These are phyloP conservation scores for Lamprotornis superbus DNA, from an alignment of 2,113 vertebrate genomes.

Conservation along the genomic window DNA sequence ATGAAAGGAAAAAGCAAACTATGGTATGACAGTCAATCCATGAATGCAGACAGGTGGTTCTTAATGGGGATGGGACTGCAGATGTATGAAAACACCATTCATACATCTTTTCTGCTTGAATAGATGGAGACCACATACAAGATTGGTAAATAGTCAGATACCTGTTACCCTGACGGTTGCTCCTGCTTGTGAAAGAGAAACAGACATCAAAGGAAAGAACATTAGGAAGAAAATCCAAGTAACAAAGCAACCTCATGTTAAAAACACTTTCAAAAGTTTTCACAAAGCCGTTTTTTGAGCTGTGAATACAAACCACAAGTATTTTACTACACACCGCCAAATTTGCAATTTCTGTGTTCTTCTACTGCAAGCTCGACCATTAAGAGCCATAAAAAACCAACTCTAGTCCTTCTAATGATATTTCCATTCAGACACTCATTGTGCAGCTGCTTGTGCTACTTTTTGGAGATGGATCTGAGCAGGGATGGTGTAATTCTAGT, in stretches of 20 bases:
- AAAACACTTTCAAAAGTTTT: neutral
- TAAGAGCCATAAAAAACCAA: neutral
- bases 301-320: neutral
- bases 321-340: neutral
- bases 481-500: neutral
- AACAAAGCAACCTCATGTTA: constrained; percentile 28
- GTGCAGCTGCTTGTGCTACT: neutral
- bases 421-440: neutral
- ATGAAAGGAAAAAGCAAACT: constrained; percentile 53
- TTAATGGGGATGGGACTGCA: constrained; percentile 60
- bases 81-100: constrained; percentile 73
- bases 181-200: constrained; percentile 93
- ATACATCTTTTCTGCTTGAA: constrained; percentile 74
- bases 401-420: neutral
- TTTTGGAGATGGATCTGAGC: neutral
- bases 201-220: constrained; percentile 84
- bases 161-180: constrained; percentile 99
- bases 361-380: neutral
- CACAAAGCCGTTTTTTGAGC: neutral
- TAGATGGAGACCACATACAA: constrained; percentile 77
- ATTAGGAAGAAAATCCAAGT: constrained; percentile 73
- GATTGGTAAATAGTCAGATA: constrained; percentile 83
- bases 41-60: constrained; percentile 56
- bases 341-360: neutral
- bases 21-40: constrained; percentile 58